phyloP scores from a whole-genome alignment of 2,888 invertebrate genomes.

The Mallateleia sp. region DNA sequence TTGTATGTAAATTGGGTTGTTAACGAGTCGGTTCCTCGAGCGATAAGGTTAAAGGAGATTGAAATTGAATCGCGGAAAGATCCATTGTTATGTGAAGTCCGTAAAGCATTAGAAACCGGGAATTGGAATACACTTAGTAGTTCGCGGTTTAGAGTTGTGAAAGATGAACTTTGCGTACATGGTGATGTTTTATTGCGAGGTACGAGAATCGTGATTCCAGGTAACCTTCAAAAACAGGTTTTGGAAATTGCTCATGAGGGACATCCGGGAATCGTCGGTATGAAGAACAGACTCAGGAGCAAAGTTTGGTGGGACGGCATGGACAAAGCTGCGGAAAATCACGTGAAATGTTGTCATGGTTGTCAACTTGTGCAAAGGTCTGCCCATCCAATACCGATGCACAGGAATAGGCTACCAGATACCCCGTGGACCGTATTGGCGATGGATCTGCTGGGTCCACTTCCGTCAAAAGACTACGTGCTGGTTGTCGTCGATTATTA shows the following conservation, averaged over 20 bases:
- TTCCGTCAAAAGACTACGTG: slow-evolving; percentile 61
- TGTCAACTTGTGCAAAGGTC: slow-evolving; percentile 81
- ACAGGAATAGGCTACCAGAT: no score
- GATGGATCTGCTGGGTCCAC: slow-evolving; percentile 76
- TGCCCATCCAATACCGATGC: no score
- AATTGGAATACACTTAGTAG: slow-evolving; percentile 50
- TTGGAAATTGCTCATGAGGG: slow-evolving; percentile 82
- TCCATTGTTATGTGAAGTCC: slow-evolving; percentile 38
- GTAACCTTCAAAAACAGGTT: neutral
- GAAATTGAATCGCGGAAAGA: slow-evolving; percentile 61
- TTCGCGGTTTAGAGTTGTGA: slow-evolving; percentile 53
- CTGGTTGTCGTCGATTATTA: slow-evolving; percentile 78
- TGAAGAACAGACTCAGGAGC: slow-evolving; percentile 73
- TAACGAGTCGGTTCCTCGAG: slow-evolving; percentile 30
- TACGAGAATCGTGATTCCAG: slow-evolving; percentile 54
- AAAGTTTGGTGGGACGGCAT: slow-evolving; percentile 80
- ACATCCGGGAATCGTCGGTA: slow-evolving; percentile 81
- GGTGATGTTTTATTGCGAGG: slow-evolving; percentile 71
- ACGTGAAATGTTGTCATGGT: slow-evolving; percentile 70
- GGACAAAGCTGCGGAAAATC: slow-evolving; percentile 76
- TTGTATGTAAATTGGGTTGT: slow-evolving; percentile 45
- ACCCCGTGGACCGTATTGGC: no score
- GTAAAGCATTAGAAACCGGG: slow-evolving; percentile 55
- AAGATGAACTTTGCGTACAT: slow-evolving; percentile 69
- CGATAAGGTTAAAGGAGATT: slow-evolving; percentile 57